Evolutionary conservation across 2,113 vertebrate genomes (phyloP), one percentile per base, ranked within the genome.

Genomic region (Amphiprion ocellaris): DNA sequence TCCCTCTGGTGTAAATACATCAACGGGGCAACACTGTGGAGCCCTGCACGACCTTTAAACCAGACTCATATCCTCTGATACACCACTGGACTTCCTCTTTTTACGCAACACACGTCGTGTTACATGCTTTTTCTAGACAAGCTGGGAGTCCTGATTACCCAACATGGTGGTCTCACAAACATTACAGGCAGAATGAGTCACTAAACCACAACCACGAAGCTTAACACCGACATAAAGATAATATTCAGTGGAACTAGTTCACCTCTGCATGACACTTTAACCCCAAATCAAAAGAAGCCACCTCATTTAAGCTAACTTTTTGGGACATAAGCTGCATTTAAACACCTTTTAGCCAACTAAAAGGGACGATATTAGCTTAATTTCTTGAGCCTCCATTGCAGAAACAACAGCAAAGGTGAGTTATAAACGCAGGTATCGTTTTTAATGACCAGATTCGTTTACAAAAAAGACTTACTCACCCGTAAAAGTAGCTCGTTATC

Each of bases 81-180:
- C 61, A 66, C 28, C 33, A 41, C 65, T 28, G 30, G 17, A 81
- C 33, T 84, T 89, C 81, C 83, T 80, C 73, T 60, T 78, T 41
- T 74, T 73, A 67, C 55, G 70, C 60, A 90, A 78, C 44, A 56
- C 26, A 2, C 30, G 2, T 28, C 21, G 10, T 69, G 37, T 60
- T 59, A 54, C 33, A 37, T 37, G 7, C 26, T 5, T 19, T 2
- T 62, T 65, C 58, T 62, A 17, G 50, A 24, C 37, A 72, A 74
- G 14, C 59, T 33, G 10, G 58, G 28, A 12, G 3, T 21, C 28
- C n/a, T 4, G 28, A 4, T 67, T 54, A 59, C 39, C 41, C 55
- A 71, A 41, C 50, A 66, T 68, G 50, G 24, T 23, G 69, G 4
- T 55, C 24, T 61, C 30, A 1, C 30, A 59, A 4, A 55, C 16